Percentiles rank a stretch among this genome's conserved stretches.
Conservation (phyloP, 2,797 vertebrate genomes). For the Ptychadena robeensis region DNA sequence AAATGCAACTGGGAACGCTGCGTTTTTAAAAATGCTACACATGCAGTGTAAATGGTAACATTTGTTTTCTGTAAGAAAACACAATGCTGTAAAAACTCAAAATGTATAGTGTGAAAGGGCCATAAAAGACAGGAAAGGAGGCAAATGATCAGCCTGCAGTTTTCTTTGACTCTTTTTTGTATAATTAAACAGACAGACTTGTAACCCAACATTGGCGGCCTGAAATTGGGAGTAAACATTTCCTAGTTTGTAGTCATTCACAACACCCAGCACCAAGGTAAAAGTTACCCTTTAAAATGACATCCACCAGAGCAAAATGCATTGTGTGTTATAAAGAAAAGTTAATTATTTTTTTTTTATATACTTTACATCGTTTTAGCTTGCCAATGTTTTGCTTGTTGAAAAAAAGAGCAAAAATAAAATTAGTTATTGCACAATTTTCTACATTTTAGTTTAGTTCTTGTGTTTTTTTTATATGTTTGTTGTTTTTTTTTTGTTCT, state of each 20-base stretch:
- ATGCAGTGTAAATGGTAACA: too few species aligned
- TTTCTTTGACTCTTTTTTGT: too few species aligned
- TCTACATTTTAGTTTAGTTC: neutral
- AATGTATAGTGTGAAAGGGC: too few species aligned
- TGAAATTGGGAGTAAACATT: neutral
- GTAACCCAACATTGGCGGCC: too few species aligned
- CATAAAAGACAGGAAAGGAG: too few species aligned
- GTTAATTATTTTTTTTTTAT: neutral
- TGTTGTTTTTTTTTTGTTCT: constrained; percentile 26
- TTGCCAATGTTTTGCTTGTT: neutral
- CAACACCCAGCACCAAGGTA: neutral
- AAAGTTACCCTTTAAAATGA: neutral
- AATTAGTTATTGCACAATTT: neutral
- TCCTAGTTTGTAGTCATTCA: neutral
- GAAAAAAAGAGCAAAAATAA: neutral
- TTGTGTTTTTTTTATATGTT: constrained; percentile 3
- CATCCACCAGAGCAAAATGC: neutral
- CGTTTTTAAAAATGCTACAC: too few species aligned
- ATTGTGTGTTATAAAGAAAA: too few species aligned
- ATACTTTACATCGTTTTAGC: constrained; percentile 5
- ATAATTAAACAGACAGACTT: too few species aligned
- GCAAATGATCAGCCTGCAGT: too few species aligned
- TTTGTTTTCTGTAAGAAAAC: too few species aligned
- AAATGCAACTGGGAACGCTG: too few species aligned
- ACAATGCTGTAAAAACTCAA: too few species aligned